A percentile compares a stretch with the other conserved stretches of the same genome.
Evolutionary conservation across 1,140 invertebrate genomes (phyloP).

Genomic region (Orussus abietinus): DNA sequence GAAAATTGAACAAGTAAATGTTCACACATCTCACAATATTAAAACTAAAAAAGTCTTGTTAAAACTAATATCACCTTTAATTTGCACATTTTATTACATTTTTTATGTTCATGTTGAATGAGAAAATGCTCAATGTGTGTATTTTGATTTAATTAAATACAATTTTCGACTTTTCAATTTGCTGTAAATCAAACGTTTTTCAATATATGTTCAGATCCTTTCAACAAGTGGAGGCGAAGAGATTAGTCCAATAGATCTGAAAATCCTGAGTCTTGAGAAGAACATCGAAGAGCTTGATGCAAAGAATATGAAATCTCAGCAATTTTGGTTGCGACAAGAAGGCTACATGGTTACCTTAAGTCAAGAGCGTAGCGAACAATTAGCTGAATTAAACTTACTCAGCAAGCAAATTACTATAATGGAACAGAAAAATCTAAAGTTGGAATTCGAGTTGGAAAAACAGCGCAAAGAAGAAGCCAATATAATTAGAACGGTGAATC

Average conservation of each 20-base stretch:
- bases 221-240: constrained; percentile 39
- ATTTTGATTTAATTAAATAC: too few species aligned
- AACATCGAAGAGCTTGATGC: constrained; percentile 57
- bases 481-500: constrained; percentile 58
- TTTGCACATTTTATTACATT: constrained; percentile 2
- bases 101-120: neutral
- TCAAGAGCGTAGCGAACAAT: constrained; percentile 61
- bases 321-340: constrained; percentile 72
- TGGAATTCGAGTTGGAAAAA: constrained; percentile 61
- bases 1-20: constrained; percentile 55
- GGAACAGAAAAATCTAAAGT: constrained; percentile 68
- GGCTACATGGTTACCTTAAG: constrained; percentile 64
- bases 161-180: too few species aligned
- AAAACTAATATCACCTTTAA: too few species aligned
- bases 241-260: constrained; percentile 53
- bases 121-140: too few species aligned
- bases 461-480: constrained; percentile 56
- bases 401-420: constrained; percentile 72
- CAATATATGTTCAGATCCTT: constrained; percentile 29
- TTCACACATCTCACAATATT: too few species aligned
- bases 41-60: too few species aligned
- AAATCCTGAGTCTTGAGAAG: constrained; percentile 60
- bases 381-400: constrained; percentile 63
- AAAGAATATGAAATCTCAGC: constrained; percentile 61
- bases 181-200: too few species aligned